These are phyloP conservation scores for Cybosia mesomella DNA, from an alignment of 2,888 invertebrate species.

Conservation along the genomic window DNA sequence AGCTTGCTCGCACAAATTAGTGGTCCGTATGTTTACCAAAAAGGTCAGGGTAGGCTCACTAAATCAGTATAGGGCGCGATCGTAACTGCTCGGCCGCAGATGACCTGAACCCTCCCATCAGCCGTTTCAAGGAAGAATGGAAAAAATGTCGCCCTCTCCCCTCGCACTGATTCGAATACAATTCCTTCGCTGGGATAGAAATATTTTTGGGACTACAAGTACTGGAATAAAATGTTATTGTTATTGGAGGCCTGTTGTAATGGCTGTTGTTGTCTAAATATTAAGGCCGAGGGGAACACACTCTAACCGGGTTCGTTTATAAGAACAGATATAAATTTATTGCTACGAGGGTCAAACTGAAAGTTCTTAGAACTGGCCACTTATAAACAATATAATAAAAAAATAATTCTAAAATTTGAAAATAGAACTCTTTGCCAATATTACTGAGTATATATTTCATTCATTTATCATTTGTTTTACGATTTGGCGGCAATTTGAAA, in stretches of 20 bases:
- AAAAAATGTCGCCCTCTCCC: slow-evolving; percentile 31
- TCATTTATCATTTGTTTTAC: too few species aligned
- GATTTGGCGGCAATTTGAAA: too few species aligned
- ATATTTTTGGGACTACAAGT: slow-evolving; percentile 31
- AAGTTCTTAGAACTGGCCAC: too few species aligned
- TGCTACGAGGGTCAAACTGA: too few species aligned
- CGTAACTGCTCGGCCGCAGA: slow-evolving; percentile 26
- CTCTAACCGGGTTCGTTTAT: neutral
- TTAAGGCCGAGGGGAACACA: neutral
- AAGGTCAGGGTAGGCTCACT: slow-evolving; percentile 22
- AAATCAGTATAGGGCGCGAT: slow-evolving; percentile 25
- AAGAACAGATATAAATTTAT: neutral
- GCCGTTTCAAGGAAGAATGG: slow-evolving; percentile 34
- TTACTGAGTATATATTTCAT: too few species aligned
- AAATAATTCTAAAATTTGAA: too few species aligned
- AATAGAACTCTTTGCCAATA: too few species aligned
- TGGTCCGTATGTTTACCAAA: slow-evolving; percentile 25
- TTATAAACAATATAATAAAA: too few species aligned
- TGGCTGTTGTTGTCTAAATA: slow-evolving; percentile 33
- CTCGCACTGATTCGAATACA: slow-evolving; percentile 44
- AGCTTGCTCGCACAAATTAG: slow-evolving; percentile 2
- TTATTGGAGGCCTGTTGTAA: slow-evolving; percentile 28
- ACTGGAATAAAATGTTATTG: slow-evolving; percentile 48
- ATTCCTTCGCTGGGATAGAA: slow-evolving; percentile 30
- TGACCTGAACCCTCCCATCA: slow-evolving; percentile 33